Evolutionary conservation across 1,140 invertebrate genomes (phyloP).

Genomic region (Drosophila teissieri): DNA sequence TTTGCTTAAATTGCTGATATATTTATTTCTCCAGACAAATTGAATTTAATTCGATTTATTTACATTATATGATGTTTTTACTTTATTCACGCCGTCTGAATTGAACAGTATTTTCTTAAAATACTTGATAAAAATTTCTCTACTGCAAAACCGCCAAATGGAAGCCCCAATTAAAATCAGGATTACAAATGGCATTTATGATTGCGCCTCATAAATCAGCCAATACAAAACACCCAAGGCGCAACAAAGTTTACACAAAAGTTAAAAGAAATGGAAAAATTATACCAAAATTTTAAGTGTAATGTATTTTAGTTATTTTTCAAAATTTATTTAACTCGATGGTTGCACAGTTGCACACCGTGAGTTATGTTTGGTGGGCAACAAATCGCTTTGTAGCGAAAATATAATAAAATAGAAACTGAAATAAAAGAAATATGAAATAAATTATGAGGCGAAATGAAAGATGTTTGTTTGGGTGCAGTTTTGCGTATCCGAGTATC

Average conservation of each 20-base stretch:
- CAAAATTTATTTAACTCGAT: conserved; percentile 31
- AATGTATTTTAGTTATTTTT: conserved; percentile 33
- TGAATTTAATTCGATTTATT: neutral
- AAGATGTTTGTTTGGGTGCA: conserved; percentile 49
- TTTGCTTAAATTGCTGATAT: neutral
- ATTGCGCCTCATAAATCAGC: conserved; percentile 65
- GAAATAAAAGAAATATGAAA: conserved; percentile 37
- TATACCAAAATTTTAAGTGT: conserved; percentile 37
- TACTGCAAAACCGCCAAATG: conserved; percentile 7
- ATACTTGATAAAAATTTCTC: neutral
- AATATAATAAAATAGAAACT: conserved; percentile 41
- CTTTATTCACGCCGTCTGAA: too few species aligned
- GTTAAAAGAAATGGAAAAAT: conserved; percentile 44
- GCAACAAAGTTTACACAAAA: conserved; percentile 42
- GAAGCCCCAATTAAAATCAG: conserved; percentile 36
- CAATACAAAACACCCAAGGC: conserved; percentile 72
- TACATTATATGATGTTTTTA: neutral
- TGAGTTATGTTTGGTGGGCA: conserved; percentile 49
- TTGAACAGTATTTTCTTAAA: neutral
- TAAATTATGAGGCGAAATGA: conserved; percentile 41
- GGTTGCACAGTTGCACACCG: conserved; percentile 21
- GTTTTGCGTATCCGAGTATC: conserved; percentile 63
- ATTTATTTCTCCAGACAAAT: neutral
- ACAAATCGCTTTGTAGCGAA: conserved; percentile 52
- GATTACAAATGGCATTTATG: conserved; percentile 61